Evolutionary conservation across 2,797 vertebrate genomes (phyloP).

Genomic region (Alca torda): DNA sequence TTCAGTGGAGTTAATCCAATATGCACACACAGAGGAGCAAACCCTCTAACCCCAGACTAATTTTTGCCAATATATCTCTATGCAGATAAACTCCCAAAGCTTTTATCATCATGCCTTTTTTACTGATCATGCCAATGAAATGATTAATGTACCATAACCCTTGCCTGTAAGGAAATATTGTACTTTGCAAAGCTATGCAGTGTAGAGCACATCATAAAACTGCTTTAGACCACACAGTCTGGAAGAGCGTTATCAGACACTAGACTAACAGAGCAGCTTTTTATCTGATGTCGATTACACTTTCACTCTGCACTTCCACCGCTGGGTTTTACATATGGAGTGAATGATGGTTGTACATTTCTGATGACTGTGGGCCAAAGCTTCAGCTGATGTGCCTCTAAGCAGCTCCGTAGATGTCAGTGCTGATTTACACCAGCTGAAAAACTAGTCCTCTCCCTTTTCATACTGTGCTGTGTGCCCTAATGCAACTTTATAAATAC

Average conservation of each 20-base stretch:
- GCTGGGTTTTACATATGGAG: background rate
- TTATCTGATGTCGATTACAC: background rate
- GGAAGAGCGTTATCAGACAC: background rate
- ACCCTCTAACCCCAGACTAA: background rate
- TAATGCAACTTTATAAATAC: constrained; percentile 43
- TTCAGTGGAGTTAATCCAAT: background rate
- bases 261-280: background rate
- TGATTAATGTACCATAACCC: constrained; percentile 1
- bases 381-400: constrained; percentile 16
- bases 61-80: constrained; percentile 36
- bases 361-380: constrained; percentile 31
- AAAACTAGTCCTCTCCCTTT: constrained; percentile 19
- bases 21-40: background rate
- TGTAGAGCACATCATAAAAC: constrained; percentile 42
- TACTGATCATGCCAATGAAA: constrained; percentile 38
- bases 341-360: background rate
- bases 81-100: constrained; percentile 51
- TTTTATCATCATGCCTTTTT: constrained; percentile 38
- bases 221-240: constrained; percentile 22
- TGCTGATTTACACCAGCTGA: constrained; percentile 55
- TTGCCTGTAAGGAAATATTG: constrained; percentile 40
- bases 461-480: background rate
- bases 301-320: background rate
- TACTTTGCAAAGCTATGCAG: constrained; percentile 50
- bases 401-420: constrained; percentile 8